Conservation (phyloP, 2,888 invertebrate species). For the Junonia oenone region DNA sequence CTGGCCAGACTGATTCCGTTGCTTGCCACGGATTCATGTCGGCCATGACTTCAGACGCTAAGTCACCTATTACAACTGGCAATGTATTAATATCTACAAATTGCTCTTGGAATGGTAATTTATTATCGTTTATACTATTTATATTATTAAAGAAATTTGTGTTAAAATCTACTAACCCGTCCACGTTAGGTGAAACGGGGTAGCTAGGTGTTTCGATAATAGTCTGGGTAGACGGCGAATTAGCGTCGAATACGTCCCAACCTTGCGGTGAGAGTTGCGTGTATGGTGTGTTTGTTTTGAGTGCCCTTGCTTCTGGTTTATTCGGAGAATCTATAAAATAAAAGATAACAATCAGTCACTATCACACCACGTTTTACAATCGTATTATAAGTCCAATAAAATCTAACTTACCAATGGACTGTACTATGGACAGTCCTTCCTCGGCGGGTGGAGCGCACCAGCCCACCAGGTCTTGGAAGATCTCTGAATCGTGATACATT, state of each 20-base stretch:
- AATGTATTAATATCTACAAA: constrained; percentile 59
- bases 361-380: too few species aligned
- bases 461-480: constrained; percentile 84
- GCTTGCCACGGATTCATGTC: constrained; percentile 47
- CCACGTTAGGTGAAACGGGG: constrained; percentile 52
- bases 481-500: constrained; percentile 76
- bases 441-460: constrained; percentile 79
- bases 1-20: constrained; percentile 45
- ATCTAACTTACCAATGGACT: constrained; percentile 62
- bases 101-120: constrained; percentile 50
- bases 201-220: constrained; percentile 48
- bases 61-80: constrained; percentile 62
- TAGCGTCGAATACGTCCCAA: constrained; percentile 63
- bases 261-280: constrained; percentile 66
- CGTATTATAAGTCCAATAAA: too few species aligned
- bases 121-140: constrained; percentile 37
- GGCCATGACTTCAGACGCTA: constrained; percentile 47
- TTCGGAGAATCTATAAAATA: constrained; percentile 52
- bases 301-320: constrained; percentile 58
- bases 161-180: constrained; percentile 44
- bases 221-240: constrained; percentile 52
- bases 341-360: constrained; percentile 1
- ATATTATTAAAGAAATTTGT: constrained; percentile 39
- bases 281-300: constrained; percentile 64
- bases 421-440: constrained; percentile 70